A percentile compares a stretch with the other conserved stretches of the same genome.
phyloP scores from a whole-genome alignment of 1,140 invertebrate genomes.

The Drosophila trapezifrons region DNA sequence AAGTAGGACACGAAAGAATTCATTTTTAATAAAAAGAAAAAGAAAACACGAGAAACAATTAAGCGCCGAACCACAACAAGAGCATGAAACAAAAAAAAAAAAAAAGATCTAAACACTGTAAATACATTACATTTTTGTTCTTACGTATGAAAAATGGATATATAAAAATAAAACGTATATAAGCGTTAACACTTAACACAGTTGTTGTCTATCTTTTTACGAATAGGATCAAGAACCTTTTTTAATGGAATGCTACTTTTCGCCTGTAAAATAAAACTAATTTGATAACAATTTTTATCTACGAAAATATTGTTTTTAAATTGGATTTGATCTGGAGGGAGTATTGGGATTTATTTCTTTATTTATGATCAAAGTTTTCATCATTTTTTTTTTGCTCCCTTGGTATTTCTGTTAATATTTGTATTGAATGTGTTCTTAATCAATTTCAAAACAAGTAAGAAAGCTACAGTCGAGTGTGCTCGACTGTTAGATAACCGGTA shows the following conservation, averaged over 20 bases:
- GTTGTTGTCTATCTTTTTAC: constrained; percentile 21
- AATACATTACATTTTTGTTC: constrained; percentile 74
- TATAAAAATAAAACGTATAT: constrained; percentile 77
- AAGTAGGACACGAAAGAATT: constrained; percentile 37
- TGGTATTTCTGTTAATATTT: no score
- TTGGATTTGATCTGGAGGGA: background rate
- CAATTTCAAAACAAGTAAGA: no score
- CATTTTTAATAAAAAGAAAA: constrained; percentile 27
- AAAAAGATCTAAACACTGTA: constrained; percentile 45
- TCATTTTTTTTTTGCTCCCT: no score
- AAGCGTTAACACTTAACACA: constrained; percentile 61
- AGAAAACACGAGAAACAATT: constrained; percentile 15
- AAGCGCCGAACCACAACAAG: constrained; percentile 26
- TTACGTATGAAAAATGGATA: constrained; percentile 71
- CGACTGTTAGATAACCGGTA: no score
- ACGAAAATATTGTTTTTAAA: constrained; percentile 13
- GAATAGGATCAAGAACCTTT: constrained; percentile 1
- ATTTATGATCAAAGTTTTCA: no score
- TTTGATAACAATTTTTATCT: constrained; percentile 21
- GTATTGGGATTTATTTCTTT: no score
- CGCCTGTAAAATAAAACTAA: constrained; percentile 32
- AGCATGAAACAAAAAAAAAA: constrained; percentile 12
- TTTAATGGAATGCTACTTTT: constrained; percentile 20
- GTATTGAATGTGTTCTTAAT: no score
- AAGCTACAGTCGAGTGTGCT: no score